These are phyloP conservation scores for Amiota minor DNA, from an alignment of 2,888 invertebrate species.

Conservation along the genomic window DNA sequence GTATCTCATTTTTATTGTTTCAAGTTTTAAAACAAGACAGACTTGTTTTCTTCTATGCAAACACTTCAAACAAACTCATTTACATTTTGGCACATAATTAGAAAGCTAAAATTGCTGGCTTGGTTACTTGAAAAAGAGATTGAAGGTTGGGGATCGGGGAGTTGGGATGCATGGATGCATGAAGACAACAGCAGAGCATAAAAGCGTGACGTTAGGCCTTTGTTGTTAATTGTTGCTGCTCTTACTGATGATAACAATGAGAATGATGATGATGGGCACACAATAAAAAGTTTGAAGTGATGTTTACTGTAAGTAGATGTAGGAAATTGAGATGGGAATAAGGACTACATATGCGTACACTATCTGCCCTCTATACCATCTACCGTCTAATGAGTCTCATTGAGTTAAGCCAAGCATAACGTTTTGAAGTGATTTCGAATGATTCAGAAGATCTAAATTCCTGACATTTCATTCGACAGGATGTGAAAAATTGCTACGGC, in stretches of 20 bases:
- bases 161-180: not conserved
- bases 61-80: not conserved
- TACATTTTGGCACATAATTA: constrained; percentile 1
- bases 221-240: not conserved
- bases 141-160: not conserved
- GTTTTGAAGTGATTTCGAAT: no score
- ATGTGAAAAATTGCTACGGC: no score
- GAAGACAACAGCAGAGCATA: not conserved
- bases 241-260: not conserved
- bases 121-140: not conserved
- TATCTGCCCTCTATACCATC: no score
- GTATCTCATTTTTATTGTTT: not conserved
- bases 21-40: not conserved
- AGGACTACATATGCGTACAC: no score
- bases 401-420: no score
- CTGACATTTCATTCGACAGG: no score
- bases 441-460: no score
- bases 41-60: not conserved
- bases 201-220: not conserved
- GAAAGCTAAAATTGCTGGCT: not conserved
- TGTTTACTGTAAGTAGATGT: no score
- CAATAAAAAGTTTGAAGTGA: no score
- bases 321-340: no score
- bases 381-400: no score
- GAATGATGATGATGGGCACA: no score